phyloP scores from a whole-genome alignment of 2,797 vertebrate species.

The Cyprinodon diabolis region DNA sequence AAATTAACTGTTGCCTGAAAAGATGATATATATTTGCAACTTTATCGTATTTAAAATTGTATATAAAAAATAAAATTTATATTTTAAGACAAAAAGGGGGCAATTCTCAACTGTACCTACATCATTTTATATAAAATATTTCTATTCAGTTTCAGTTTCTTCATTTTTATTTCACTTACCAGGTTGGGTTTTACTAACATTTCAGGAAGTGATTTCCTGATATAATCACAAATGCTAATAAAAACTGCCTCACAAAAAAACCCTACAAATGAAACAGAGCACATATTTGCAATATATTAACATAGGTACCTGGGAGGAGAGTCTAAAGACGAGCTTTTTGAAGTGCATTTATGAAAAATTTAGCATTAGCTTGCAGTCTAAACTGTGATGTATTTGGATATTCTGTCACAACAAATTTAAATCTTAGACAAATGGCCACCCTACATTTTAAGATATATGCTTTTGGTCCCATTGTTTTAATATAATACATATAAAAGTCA shows the following conservation, averaged over 20 bases:
- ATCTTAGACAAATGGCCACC: neutral
- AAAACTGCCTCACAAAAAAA: neutral
- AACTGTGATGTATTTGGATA: neutral
- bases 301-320: too few species aligned
- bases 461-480: too few species aligned
- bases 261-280: too few species aligned
- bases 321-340: neutral
- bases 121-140: neutral
- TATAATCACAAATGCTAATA: neutral
- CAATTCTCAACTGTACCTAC: neutral
- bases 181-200: too few species aligned
- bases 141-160: neutral
- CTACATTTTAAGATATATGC: neutral
- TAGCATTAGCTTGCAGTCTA: neutral
- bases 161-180: neutral
- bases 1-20: neutral
- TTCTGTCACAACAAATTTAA: neutral
- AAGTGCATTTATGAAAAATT: neutral
- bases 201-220: neutral
- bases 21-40: neutral
- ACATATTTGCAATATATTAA: too few species aligned
- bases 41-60: neutral
- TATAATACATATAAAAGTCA: too few species aligned
- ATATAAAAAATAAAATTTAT: neutral
- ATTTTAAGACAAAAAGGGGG: neutral